Conservation (phyloP, 2,888 invertebrate genomes). For the Meteorus cinctellus region DNA sequence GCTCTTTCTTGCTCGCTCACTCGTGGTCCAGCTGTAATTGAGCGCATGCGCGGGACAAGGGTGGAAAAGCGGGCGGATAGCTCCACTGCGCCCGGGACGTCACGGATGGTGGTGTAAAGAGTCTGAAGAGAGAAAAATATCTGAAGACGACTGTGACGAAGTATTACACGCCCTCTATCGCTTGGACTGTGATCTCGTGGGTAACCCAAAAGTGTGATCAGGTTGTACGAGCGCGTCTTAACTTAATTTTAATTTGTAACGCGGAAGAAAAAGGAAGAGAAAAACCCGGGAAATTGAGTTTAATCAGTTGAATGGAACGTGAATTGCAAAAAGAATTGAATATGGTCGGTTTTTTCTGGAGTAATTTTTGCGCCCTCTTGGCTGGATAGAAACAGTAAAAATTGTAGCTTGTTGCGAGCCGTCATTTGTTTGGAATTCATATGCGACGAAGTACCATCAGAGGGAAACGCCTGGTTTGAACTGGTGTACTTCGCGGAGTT, state of each 20-base stretch:
- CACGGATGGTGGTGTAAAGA: slow-evolving; percentile 62
- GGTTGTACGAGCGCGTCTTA: neutral
- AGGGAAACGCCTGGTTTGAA: slow-evolving; percentile 41
- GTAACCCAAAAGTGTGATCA: slow-evolving; percentile 9
- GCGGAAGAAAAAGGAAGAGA: neutral
- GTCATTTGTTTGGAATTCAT: neutral
- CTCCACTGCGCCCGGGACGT: slow-evolving; percentile 72
- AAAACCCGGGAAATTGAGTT: neutral
- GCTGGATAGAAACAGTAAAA: neutral
- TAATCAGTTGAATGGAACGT: too few relatives aligned
- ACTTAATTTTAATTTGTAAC: neutral
- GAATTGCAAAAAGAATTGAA: too few relatives aligned
- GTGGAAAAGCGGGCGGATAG: slow-evolving; percentile 69
- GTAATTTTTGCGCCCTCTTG: neutral
- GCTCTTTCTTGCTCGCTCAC: neutral
- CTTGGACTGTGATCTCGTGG: slow-evolving; percentile 26
- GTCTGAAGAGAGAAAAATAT: slow-evolving; percentile 48
- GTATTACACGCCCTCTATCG: slow-evolving; percentile 34
- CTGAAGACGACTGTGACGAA: slow-evolving; percentile 38
- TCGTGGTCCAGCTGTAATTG: slow-evolving; percentile 7
- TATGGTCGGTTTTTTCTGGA: too few relatives aligned
- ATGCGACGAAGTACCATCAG: neutral
- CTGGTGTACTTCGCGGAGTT: slow-evolving; percentile 24
- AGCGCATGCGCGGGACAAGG: slow-evolving; percentile 67
- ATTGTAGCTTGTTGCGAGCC: neutral